A percentile compares a stretch with the other conserved stretches of the same genome.
These are phyloP conservation scores for Toxotes chatareus DNA, from an alignment of 2,113 vertebrate species.

Conservation along the genomic window DNA sequence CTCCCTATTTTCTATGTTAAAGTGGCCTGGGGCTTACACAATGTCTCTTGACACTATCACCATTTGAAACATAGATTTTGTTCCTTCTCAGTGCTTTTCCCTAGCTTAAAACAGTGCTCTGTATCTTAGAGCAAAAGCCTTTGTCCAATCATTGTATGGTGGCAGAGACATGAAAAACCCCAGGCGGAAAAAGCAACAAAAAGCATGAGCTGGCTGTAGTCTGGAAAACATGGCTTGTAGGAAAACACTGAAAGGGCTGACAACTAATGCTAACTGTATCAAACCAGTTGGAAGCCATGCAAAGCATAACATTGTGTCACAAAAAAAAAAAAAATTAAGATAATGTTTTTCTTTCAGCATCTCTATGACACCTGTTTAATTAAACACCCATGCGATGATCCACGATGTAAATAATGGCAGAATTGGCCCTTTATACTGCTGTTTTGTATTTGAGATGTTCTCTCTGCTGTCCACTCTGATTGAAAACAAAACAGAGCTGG, in stretches of 20 bases:
- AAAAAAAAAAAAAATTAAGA: background rate
- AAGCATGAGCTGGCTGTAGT: conserved; percentile 2
- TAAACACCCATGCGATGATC: background rate
- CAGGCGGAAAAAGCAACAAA: background rate
- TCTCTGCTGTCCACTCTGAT: background rate
- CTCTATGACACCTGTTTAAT: background rate
- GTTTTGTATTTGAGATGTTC: background rate
- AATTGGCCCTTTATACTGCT: background rate
- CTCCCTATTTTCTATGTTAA: conserved; percentile 1
- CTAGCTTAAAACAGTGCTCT: conserved; percentile 21
- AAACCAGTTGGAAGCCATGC: background rate
- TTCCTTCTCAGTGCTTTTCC: conserved; percentile 3
- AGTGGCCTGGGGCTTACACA: conserved; percentile 13
- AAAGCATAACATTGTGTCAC: background rate
- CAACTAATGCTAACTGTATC: background rate
- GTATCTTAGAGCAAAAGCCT: background rate
- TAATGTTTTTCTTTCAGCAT: background rate
- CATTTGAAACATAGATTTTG: conserved; percentile 21
- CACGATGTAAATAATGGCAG: background rate
- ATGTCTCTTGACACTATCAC: conserved; percentile 26
- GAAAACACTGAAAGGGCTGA: background rate
- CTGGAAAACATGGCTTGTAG: background rate
- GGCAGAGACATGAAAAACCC: conserved; percentile 13
- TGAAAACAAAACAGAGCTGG: background rate
- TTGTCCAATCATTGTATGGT: conserved; percentile 19